Evolutionary conservation across 2,113 vertebrate species (phyloP).

Genomic region (Emydocephalus ijimae): DNA sequence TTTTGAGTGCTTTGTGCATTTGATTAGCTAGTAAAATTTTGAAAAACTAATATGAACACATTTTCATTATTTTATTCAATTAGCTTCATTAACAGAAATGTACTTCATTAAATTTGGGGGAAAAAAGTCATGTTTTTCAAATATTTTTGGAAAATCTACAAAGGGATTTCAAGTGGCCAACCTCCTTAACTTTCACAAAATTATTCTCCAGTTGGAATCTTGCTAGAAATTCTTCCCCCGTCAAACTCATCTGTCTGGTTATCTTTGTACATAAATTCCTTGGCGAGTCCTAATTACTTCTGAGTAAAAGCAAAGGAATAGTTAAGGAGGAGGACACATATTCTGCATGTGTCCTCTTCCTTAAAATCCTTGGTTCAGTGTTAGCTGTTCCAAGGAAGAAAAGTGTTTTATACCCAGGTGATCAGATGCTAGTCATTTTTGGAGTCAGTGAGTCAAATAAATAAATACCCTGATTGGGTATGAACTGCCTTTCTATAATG

Average conservation of each 20-base stretch:
- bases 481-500: not conserved
- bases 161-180: constrained; percentile 30
- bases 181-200: constrained; percentile 63
- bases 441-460: not conserved
- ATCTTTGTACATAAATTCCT: constrained; percentile 50
- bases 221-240: constrained; percentile 55
- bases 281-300: constrained; percentile 11
- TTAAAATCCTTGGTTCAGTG: not conserved
- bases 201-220: constrained; percentile 64
- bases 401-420: not conserved
- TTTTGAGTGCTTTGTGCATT: not conserved
- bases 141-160: constrained; percentile 61
- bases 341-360: not conserved
- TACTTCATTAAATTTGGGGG: not conserved
- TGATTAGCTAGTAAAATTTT: constrained; percentile 20
- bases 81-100: constrained; percentile 35
- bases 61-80: not conserved
- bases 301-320: not conserved
- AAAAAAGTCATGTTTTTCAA: not conserved
- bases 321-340: not conserved
- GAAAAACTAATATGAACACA: constrained; percentile 19
- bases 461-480: not conserved
- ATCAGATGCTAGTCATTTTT: not conserved
- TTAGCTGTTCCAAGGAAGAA: not conserved
- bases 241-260: constrained; percentile 57